Evolutionary conservation across 2,888 invertebrate species (phyloP).

Genomic region (Lottia scabra): DNA sequence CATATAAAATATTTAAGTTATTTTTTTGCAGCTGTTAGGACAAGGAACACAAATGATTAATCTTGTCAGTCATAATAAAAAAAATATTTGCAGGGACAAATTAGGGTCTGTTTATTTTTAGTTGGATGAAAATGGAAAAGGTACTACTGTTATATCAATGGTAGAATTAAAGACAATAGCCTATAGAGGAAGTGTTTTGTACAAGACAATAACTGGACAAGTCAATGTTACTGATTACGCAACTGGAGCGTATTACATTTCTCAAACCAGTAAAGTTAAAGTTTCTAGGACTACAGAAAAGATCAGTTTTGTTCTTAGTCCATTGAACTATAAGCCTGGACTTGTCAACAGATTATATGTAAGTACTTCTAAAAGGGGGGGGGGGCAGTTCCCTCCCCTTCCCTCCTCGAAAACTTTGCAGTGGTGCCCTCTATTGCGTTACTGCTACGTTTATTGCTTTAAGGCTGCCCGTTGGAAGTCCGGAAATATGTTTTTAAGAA

Average conservation of each 20-base stretch:
- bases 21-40: too few relatives aligned
- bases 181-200: not conserved
- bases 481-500: too few relatives aligned
- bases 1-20: too few relatives aligned
- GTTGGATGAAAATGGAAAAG: not conserved
- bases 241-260: not conserved
- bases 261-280: not conserved
- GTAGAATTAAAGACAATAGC: not conserved
- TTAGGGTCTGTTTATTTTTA: not conserved
- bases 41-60: too few relatives aligned
- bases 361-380: not conserved
- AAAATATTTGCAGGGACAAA: too few relatives aligned
- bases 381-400: too few relatives aligned
- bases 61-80: too few relatives aligned
- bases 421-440: too few relatives aligned
- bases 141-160: not conserved
- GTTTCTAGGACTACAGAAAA: not conserved
- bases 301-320: not conserved
- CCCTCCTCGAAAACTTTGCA: too few relatives aligned
- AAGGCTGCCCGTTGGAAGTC: too few relatives aligned
- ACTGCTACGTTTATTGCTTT: too few relatives aligned
- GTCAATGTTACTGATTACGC: not conserved
- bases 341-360: not conserved
- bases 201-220: not conserved
- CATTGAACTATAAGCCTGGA: not conserved